Evolutionary conservation across 2,888 invertebrate species (phyloP).

Genomic region (Bellardia bayeri): DNA sequence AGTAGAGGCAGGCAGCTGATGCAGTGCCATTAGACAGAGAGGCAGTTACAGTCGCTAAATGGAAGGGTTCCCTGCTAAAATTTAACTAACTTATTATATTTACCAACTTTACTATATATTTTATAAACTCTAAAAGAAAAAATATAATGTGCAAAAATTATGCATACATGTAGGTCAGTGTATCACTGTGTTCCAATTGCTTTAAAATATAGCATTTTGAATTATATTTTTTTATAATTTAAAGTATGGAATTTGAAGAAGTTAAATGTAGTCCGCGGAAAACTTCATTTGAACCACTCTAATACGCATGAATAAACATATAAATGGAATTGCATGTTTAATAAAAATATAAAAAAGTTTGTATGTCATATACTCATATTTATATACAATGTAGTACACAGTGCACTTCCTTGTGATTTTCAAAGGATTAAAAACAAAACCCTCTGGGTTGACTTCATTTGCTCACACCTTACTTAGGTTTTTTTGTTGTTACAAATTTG

Average conservation of each 20-base stretch:
- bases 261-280: too few species aligned
- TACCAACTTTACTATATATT: not conserved
- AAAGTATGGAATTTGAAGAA: too few species aligned
- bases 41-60: not conserved
- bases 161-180: too few species aligned
- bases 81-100: conserved; percentile 40
- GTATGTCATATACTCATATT: not conserved
- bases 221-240: too few species aligned
- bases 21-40: not conserved
- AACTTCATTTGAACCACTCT: too few species aligned
- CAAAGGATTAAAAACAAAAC: not conserved
- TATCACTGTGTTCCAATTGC: too few species aligned
- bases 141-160: too few species aligned
- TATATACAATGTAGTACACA: not conserved
- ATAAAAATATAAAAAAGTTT: conserved; percentile 5
- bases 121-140: too few species aligned
- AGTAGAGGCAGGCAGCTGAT: not conserved
- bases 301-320: too few species aligned
- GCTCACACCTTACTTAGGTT: not conserved
- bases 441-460: not conserved
- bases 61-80: not conserved
- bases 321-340: not conserved
- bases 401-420: not conserved
- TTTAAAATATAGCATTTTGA: too few species aligned
- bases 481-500: conserved; percentile 12